Conservation (phyloP, 2,113 vertebrate species). For the Ptychochromis oligacanthus region DNA sequence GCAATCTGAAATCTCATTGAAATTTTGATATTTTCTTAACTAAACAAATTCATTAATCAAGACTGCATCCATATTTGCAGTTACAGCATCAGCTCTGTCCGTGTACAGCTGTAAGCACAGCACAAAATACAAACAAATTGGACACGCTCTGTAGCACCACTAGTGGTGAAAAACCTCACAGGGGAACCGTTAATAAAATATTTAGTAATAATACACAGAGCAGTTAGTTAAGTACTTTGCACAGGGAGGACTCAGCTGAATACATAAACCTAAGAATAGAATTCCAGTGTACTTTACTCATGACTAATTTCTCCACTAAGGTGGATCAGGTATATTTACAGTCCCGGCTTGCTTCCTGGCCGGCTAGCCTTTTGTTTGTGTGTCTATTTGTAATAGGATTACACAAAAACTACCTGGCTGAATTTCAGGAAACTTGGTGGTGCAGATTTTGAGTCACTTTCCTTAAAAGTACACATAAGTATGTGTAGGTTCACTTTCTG, state of each 20-base stretch:
- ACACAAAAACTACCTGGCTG: neutral
- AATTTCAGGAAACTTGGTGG: neutral
- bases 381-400: neutral
- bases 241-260: neutral
- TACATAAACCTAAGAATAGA: neutral
- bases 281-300: neutral
- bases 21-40: too few species aligned
- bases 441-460: neutral
- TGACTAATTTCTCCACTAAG: neutral
- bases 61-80: neutral
- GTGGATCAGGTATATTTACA: neutral
- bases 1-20: neutral
- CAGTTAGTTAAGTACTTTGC: neutral
- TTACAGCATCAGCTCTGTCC: neutral
- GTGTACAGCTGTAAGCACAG: neutral
- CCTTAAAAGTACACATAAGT: neutral
- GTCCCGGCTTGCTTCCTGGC: neutral
- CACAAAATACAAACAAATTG: neutral
- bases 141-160: neutral
- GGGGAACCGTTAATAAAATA: neutral
- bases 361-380: neutral
- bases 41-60: neutral
- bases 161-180: neutral
- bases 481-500: neutral
- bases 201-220: neutral